Evolutionary conservation across 2,888 invertebrate genomes (phyloP).

Genomic region (Catocala sponsa): DNA sequence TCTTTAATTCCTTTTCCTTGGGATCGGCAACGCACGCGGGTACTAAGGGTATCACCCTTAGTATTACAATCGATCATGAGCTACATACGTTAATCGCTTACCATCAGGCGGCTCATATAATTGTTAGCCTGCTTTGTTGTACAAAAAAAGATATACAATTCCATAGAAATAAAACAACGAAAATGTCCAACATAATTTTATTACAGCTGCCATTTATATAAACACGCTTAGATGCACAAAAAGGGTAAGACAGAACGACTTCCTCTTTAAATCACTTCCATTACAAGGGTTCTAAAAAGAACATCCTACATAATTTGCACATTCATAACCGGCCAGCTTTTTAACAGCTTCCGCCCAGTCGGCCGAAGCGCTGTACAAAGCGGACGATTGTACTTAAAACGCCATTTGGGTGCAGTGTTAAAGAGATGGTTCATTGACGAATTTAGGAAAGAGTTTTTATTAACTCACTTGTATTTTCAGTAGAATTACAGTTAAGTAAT

Average conservation of each 20-base stretch:
- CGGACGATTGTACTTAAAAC: neutral
- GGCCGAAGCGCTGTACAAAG: neutral
- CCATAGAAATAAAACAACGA: too few relatives aligned
- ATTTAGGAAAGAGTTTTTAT: neutral
- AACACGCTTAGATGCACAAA: neutral
- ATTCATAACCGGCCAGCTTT: conserved; percentile 16
- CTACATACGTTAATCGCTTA: too few relatives aligned
- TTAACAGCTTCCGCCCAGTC: conserved; percentile 23
- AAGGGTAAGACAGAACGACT: neutral
- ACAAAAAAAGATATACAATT: too few relatives aligned
- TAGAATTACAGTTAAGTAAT: too few relatives aligned
- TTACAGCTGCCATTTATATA: neutral
- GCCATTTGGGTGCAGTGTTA: neutral
- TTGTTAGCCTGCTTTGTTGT: too few relatives aligned
- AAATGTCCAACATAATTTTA: neutral
- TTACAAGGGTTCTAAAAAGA: neutral
- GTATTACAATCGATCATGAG: too few relatives aligned
- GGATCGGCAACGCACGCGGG: too few relatives aligned
- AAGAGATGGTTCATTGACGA: neutral
- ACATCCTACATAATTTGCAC: conserved; percentile 1
- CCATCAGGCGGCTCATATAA: too few relatives aligned
- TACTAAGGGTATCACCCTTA: too few relatives aligned
- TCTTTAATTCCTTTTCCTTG: too few relatives aligned
- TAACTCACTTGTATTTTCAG: too few relatives aligned
- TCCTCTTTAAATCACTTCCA: conserved; percentile 3